Percentiles rank a stretch among this genome's conserved stretches.
Conservation (phyloP, 2,797 vertebrate species). For the Pseudotriccus pelzelni region DNA sequence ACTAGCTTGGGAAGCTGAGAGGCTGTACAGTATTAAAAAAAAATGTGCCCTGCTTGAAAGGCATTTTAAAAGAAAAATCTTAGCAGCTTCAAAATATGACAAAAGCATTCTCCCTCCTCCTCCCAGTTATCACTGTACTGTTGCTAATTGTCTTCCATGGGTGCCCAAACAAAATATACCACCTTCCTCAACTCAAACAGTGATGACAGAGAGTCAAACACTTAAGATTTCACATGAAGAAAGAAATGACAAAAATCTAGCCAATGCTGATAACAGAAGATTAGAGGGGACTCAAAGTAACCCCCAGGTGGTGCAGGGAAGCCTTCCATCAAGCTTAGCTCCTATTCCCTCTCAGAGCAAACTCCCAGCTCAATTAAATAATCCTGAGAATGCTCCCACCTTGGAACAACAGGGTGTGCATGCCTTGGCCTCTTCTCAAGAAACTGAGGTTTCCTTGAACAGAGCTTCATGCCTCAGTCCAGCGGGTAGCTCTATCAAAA, state of each 20-base stretch:
- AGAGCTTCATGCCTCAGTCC: neutral
- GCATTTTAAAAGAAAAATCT: conserved; percentile 42
- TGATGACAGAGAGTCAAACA: neutral
- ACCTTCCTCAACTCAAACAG: neutral
- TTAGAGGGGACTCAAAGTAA: neutral
- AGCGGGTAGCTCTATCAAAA: neutral
- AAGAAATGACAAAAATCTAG: neutral
- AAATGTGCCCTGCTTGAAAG: conserved; percentile 61
- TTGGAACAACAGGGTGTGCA: neutral
- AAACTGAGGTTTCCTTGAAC: neutral
- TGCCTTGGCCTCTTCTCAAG: neutral
- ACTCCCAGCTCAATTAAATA: neutral
- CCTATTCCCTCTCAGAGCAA: neutral
- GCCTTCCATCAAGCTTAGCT: neutral
- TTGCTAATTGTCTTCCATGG: neutral
- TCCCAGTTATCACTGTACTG: neutral
- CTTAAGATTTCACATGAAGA: neutral
- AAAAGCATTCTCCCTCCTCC: neutral
- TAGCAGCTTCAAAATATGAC: conserved; percentile 22
- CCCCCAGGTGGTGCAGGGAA: conserved; percentile 6
- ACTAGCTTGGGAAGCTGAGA: conserved; percentile 61
- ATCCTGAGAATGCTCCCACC: neutral
- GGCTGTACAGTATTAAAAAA: conserved; percentile 51
- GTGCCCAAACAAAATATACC: neutral
- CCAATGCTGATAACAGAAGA: neutral